Evolutionary conservation across 2,797 vertebrate genomes (phyloP), one percentile per base, ranked within the genome.

Genomic region (Enteromius afrohamiltoni): DNA sequence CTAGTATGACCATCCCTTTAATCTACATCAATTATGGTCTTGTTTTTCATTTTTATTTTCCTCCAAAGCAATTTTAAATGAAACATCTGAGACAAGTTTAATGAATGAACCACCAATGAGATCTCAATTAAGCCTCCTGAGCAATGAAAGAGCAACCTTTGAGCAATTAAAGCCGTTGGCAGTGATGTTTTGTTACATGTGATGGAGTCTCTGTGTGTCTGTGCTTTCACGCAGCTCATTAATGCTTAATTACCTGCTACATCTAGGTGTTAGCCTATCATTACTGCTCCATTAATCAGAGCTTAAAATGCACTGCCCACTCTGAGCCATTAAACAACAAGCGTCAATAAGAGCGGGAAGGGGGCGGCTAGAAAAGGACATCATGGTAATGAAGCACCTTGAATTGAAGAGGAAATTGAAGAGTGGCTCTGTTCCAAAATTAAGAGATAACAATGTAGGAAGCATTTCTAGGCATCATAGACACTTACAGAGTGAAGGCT

Each of bases 211-310:
- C n/a, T 45, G 58, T 75, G 68, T 84, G 80, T 79, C 37, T 64
- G 40, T 42, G 55, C 55, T 31, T 69, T 55, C 34, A 37, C 53
- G 73, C 51, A 77, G 37, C 75, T 88, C 82, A 84, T 84, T 86
- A 80, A 85, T 74, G 85, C 86, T 82, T 86, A 82, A 88, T 84
- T 87, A 86, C 75, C 82, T 80, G 70, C 74, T 84, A 84, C 82
- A 88, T 84, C 84, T 82, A 84, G 79, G 79, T 84, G 85, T 84
- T 84, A 84, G 86, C 47, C 84, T 79, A 86, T 82, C 78, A 78
- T 84, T 81, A 86, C 77, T 49, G 76, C 69, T 79, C 73, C 69
- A 86, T 86, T 84, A 77, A 86, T 88, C 85, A 79, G 40, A 62
- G 45, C 75, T 74, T 85, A 53, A 87, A 85, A 83, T 65, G 65